Evolutionary conservation across 2,888 invertebrate genomes (phyloP), one percentile per base, ranked within the genome.

Genomic region (Boloria selene): DNA sequence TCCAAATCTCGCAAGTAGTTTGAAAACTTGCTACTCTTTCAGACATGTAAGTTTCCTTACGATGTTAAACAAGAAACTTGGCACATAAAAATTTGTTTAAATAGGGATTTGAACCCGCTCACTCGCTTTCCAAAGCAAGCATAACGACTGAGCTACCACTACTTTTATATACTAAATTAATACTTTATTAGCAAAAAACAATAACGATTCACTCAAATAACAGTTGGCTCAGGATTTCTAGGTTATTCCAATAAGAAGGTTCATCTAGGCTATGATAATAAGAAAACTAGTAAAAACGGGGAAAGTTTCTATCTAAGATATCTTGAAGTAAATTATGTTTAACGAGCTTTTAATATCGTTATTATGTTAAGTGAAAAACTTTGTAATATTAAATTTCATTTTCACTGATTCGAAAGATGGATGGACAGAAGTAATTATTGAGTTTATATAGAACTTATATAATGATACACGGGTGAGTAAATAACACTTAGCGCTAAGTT

Each of bases 281-380:
- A 22, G 50, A 38, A 18, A 50, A 50, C 45, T 31, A 53, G 51
- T 45, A 51, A 56, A 64, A 64, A 58, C 31, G 51, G 45, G 45
- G 64, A 64, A 64, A 64, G 64, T 31, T 16, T 14, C 3, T 38
- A 38, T 7, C 31, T 10, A 3, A 10, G 14, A 18, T 22, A 13
- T 13, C 17, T 42, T n/a, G 45, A 22, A 16, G 56, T 26, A 45
- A 45, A 26, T 56, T 45, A 22, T 56, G 16, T 22, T 22, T 56
- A 45, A 56, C 45, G 56, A 22, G n/a, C 22, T 56, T 56, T 56
- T 56, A 22, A 56, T 56, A 56, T 56, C 56, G 44, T 56, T 22
- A 13, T 56, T 22, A 56, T 56, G 16, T 22, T 45, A 22, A 26
- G 22, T 45, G 56, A 22, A 56, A 56, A 56, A 22, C 45, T 45